Conservation (phyloP, 2,888 invertebrate genomes). For the Epirrhoe tristata region DNA sequence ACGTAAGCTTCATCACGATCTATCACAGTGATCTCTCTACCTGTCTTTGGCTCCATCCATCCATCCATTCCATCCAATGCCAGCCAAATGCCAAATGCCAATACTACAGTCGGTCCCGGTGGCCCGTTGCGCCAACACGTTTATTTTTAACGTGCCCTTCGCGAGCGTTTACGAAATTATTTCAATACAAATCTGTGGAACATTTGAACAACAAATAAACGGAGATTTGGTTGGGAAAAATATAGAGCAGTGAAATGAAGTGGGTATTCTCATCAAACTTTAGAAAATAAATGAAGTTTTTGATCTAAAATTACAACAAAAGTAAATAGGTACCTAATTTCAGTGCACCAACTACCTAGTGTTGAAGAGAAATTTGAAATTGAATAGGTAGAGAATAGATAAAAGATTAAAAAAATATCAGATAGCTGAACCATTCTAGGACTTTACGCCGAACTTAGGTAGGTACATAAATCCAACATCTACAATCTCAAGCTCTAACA, state of each 20-base stretch:
- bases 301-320: too few relatives aligned
- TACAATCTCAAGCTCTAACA: background rate
- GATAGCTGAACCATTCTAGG: too few relatives aligned
- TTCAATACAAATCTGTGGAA: slow-evolving; percentile 41
- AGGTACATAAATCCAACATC: too few relatives aligned
- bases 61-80: background rate
- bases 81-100: too few relatives aligned
- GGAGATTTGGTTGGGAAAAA: background rate
- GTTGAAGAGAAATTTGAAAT: too few relatives aligned
- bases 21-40: background rate
- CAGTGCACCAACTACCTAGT: too few relatives aligned
- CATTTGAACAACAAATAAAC: background rate
- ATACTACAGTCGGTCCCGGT: slow-evolving; percentile 56
- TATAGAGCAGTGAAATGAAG: background rate
- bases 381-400: too few relatives aligned
- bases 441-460: too few relatives aligned
- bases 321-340: too few relatives aligned
- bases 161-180: slow-evolving; percentile 43
- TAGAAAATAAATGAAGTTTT: too few relatives aligned
- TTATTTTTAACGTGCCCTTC: slow-evolving; percentile 63
- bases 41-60: slow-evolving; percentile 10
- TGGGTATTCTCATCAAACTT: too few relatives aligned
- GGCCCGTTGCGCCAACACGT: slow-evolving; percentile 57
- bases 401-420: too few relatives aligned
- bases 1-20: background rate